Evolutionary conservation across 2,113 vertebrate genomes (phyloP), one percentile per base, ranked within the genome.

Genomic region (Setophaga coronata): DNA sequence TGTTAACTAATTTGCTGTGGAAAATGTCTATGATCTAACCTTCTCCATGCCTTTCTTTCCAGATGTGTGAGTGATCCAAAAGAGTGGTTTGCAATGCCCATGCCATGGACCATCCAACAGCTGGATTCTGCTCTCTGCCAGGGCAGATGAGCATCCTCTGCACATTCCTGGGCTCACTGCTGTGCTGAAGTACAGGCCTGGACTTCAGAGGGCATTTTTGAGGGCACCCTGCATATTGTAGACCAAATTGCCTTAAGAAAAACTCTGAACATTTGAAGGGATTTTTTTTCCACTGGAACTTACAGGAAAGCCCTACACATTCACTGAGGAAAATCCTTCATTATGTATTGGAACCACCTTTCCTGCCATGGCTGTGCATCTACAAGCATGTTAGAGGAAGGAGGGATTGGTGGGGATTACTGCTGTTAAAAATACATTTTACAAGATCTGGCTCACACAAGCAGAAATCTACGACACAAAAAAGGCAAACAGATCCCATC

Each of bases 11-110:
- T 95, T 94, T 94, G 65, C 85, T 93, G 87, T 92, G 89, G 82
- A 96, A 97, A 97, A 87, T 85, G 86, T 69, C 90, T 92, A 67
- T 94, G 91, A 95, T 72, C 87, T 92, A 97, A 96, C 74, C 69
- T 40, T 87, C 89, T 97, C 91, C 92, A 15, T 47, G 89, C 17
- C 51, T 64, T 66, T 94, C 84, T 82, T 96, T 95, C 84, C 29
- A 77, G 85, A 89, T 23, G 84, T 79, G 66, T 43, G 77, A 82
- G 64, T 47, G 62, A 93, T 90, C 77, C 93, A 89, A 40, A 51
- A 66, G 85, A 57, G 71, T 47, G 77, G 57, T 73, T 93, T 94
- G 72, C 57, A 87, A 21, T 24, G 34, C 40, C 12, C 9, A 20
- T 67, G 61, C 34, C 62, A 58, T 1, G 34, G 61, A 48, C 17